Evolutionary conservation across 2,797 vertebrate genomes (phyloP).

Genomic region (Rhadinocentrus ornatus): DNA sequence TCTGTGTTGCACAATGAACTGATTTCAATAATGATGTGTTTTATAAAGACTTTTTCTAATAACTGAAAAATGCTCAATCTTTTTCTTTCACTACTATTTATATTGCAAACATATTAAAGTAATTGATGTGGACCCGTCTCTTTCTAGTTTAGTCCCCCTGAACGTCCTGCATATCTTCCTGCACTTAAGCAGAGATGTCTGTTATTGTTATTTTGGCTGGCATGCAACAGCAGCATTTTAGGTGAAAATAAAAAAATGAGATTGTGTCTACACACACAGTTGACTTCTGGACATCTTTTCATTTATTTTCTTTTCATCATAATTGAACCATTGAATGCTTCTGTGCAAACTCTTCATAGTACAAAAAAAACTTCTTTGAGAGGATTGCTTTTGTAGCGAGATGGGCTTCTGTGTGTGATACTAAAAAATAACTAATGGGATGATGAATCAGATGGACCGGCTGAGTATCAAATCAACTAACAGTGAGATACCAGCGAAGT

Average conservation of each 20-base stretch:
- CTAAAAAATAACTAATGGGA: conserved; percentile 53
- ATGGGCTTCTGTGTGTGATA: conserved; percentile 29
- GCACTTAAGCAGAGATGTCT: neutral
- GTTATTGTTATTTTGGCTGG: neutral
- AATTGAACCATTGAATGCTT: neutral
- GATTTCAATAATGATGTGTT: neutral
- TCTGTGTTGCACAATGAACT: too few relatives aligned
- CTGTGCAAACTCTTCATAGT: neutral
- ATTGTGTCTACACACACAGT: neutral
- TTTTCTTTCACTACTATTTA: neutral
- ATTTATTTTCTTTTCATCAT: neutral
- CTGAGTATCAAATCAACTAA: conserved; percentile 50
- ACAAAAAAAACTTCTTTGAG: neutral
- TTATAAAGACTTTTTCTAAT: neutral
- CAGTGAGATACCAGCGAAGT: conserved; percentile 38
- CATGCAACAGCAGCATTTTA: neutral
- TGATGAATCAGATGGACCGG: conserved; percentile 45
- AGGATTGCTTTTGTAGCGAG: conserved; percentile 21
- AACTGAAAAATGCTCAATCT: neutral
- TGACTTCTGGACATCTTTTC: neutral
- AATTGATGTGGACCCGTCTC: neutral
- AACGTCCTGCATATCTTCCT: neutral
- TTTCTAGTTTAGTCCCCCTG: neutral
- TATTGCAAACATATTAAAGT: neutral
- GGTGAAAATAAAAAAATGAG: too few relatives aligned